Evolutionary conservation across 2,113 vertebrate species (phyloP).

Genomic region (Nibea albiflora): DNA sequence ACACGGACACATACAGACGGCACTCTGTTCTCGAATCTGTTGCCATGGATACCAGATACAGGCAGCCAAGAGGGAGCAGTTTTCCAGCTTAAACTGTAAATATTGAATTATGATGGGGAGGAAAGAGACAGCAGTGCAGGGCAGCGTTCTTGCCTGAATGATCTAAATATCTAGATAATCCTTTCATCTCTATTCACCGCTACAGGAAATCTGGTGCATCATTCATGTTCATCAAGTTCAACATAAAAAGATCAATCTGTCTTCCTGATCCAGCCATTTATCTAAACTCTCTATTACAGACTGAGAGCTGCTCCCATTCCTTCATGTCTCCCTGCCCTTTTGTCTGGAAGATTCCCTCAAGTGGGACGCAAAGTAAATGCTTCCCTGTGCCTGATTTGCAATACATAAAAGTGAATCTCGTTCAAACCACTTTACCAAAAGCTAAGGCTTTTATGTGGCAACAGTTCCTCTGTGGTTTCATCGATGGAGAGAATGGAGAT

Average conservation of each 20-base stretch:
- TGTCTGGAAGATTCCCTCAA: slow-evolving; percentile 58
- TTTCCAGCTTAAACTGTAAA: slow-evolving; percentile 84
- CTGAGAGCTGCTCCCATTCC: slow-evolving; percentile 61
- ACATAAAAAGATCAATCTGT: slow-evolving; percentile 67
- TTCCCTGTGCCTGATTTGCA: slow-evolving; percentile 53
- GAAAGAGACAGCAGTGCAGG: slow-evolving; percentile 70
- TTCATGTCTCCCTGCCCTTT: slow-evolving; percentile 59
- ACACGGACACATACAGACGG: slow-evolving; percentile 59
- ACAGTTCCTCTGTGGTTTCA: slow-evolving; percentile 52
- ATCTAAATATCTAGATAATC: slow-evolving; percentile 76
- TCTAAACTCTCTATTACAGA: slow-evolving; percentile 55
- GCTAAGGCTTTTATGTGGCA: slow-evolving; percentile 56
- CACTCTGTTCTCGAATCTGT: slow-evolving; percentile 76
- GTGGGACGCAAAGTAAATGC: slow-evolving; percentile 67
- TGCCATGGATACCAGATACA: slow-evolving; percentile 83
- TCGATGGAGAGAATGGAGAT: slow-evolving; percentile 23
- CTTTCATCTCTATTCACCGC: slow-evolving; percentile 75
- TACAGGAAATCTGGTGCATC: slow-evolving; percentile 76
- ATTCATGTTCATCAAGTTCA: slow-evolving; percentile 74
- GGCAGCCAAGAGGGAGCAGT: slow-evolving; percentile 82
- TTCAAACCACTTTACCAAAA: slow-evolving; percentile 49
- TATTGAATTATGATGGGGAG: slow-evolving; percentile 81
- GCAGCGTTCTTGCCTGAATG: slow-evolving; percentile 66
- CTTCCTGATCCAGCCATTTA: slow-evolving; percentile 57
- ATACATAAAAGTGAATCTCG: slow-evolving; percentile 61